Evolutionary conservation across 2,888 invertebrate genomes (phyloP), one percentile per base, ranked within the genome.

Genomic region (Erebia epiphron): DNA sequence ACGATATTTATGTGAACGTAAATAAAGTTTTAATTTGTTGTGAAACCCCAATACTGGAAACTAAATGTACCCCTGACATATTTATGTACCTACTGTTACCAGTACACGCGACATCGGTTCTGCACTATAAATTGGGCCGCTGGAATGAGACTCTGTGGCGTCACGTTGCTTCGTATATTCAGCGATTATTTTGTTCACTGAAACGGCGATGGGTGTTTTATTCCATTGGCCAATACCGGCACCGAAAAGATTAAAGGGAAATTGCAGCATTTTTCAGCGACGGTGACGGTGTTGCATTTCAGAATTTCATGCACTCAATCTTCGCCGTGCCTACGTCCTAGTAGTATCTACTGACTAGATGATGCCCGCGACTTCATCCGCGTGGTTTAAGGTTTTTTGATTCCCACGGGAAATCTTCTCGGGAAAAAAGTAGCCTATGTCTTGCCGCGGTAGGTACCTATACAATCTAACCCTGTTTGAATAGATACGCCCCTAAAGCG

Each of bases 81-180:
- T 86, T 87, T 84, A 86, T 86, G 79, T 84, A 87, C n/a, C n/a
- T n/a, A n/a, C 88, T 84, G 86, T 86, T 86, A 85, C 54, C 16
- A 16, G 84, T 85, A 82, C 78, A 76, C 85, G 86, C 16, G 41
- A 62, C 49, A 62, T 49, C 43, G 62, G 62, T 62, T 21, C 46
- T 13, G 46, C 21, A 21, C 46, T 49, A 49, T 62, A 62, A 62
- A 61, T 61, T 61, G 61, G 46, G 11, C 61, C 2, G 35, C 26
- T 58, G 67, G 49, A 67, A 67, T 67, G 58, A 49, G 21, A 26
- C 58, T 58, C 73, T 70, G 73, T 70, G 80, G 73, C 79, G 75
- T 77, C 68, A 56, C 68, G 61, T 52, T 82, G 87, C 86, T 86
- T 49, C 62, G 85, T 85, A 87, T 88, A 85, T 86, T 82, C 84